Base-by-base conservation (phyloP, 2,888 invertebrate species). In the Epinotia demarniana region DNA sequence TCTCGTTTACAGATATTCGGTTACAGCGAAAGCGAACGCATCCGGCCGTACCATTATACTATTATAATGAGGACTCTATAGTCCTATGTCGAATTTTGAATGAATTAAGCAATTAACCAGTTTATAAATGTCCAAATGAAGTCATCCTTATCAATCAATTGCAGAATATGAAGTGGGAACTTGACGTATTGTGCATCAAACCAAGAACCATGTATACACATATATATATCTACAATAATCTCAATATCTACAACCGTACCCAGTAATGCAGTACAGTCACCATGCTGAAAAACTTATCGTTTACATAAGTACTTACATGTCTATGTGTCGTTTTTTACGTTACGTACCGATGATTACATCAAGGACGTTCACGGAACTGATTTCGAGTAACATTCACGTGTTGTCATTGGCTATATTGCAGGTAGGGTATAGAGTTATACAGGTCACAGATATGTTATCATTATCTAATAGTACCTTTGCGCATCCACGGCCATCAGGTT, bases 401-500 rank as follows among this genome's bases (percentile, higher is more conserved):
- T n/a, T 49, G 27, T 49, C n/a, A 12, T 57, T 19, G n/a, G 49
- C 23, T 27, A 23, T n/a, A 62, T 18, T 0, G 43, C 13, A 18
- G 16, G 4, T 16, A 16, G 8, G 58, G 16, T 13, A 58, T 3
- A 19, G 57, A 57, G 57, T 33, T 57, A 11, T 57, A 18, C 3
- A 6, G 8, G 73, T 49, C 58, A 19, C 3, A 46, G 27, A 33
- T 69, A 53, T 6, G n/a, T 53, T n/a, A n/a, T 39, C 39, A 16
- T 53, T 55, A 68, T 63, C 63, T 74, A 60, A 75, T 71, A 78
- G 81, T 85, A 94, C 93, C 96, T 95, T 89, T 98, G 98, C 1
- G 98, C 98, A 89, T 98, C 98, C 0, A 98, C 98, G 6, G 98
- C 96, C 98, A 98, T 98, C 79, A 98, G 93, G 88, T 98, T 98